Conservation (phyloP, 2,888 invertebrate species). For the Mesorhabditis sp. region DNA sequence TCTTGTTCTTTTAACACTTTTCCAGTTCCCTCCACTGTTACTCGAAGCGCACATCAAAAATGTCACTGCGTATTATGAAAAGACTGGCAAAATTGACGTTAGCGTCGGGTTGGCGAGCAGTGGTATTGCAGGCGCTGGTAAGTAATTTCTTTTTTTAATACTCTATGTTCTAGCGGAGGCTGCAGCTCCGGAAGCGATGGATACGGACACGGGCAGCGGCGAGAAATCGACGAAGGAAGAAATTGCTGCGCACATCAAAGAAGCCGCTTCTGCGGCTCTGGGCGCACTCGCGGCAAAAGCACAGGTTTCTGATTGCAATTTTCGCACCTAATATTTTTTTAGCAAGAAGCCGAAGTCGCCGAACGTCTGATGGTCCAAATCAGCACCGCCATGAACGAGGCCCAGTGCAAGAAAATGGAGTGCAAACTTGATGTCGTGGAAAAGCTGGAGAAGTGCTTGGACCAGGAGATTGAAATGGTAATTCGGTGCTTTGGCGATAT, state of each 20-base stretch:
- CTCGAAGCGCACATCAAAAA: conserved; percentile 92
- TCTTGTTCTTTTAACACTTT: background rate
- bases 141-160: background rate
- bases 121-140: conserved; percentile 77
- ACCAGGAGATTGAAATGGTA: conserved; percentile 70
- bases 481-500: conserved; percentile 6
- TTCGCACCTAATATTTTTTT: conserved; percentile 17
- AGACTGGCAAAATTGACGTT: conserved; percentile 72
- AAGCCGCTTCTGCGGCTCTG: conserved; percentile 91
- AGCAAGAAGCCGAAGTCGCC: conserved; percentile 92
- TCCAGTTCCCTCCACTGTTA: conserved; percentile 80
- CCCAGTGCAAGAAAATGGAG: conserved; percentile 99
- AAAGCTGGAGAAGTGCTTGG: conserved; percentile 81
- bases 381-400: conserved; percentile 93
- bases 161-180: background rate
- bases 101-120: conserved; percentile 78
- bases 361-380: conserved; percentile 96
- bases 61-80: conserved; percentile 72
- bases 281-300: conserved; percentile 98
- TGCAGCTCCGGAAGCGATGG: conserved; percentile 18
- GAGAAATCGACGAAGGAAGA: conserved; percentile 35
- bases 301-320: conserved; percentile 65
- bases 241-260: conserved; percentile 56
- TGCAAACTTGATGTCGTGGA: conserved; percentile 97
- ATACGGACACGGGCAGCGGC: conserved; percentile 21